A percentile compares a stretch with the other conserved stretches of the same genome.
Conservation (phyloP, 2,888 invertebrate species). For the Eristalis intricaria region DNA sequence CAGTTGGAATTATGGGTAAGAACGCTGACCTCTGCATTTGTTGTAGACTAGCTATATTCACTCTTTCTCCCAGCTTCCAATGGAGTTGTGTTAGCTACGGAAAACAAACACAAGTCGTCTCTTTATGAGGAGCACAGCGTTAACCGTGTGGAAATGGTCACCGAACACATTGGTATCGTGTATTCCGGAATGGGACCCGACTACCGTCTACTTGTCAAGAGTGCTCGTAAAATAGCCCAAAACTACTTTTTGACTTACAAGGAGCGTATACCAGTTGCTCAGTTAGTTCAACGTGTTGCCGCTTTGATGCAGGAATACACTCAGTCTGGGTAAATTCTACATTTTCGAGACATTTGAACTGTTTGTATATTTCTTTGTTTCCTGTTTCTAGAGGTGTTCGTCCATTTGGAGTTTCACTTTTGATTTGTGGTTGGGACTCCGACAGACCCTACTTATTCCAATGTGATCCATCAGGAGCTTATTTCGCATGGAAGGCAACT, state of each 20-base stretch:
- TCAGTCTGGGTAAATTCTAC: conserved; percentile 88
- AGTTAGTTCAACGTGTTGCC: conserved; percentile 97
- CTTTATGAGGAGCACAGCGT: conserved; percentile 98
- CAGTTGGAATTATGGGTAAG: conserved; percentile 98
- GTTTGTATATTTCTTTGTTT: background rate
- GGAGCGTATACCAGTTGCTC: conserved; percentile 97
- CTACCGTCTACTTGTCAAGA: conserved; percentile 93
- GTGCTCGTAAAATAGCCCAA: conserved; percentile 97
- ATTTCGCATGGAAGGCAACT: conserved; percentile 99
- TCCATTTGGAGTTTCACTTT: conserved; percentile 98
- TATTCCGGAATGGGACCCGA: conserved; percentile 98
- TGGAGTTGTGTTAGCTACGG: conserved; percentile 99
- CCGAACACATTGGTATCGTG: conserved; percentile 97
- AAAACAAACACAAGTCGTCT: conserved; percentile 98
- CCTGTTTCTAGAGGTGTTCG: conserved; percentile 91
- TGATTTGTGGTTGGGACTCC: conserved; percentile 98
- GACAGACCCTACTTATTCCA: conserved; percentile 97
- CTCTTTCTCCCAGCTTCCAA: conserved; percentile 88
- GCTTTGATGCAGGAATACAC: conserved; percentile 99
- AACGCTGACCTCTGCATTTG: background rate
- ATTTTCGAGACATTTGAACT: background rate
- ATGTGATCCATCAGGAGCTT: conserved; percentile 99
- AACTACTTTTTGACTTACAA: conserved; percentile 95
- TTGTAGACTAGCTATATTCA: no score
- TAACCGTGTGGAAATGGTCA: conserved; percentile 97